Conservation (phyloP, 2,113 vertebrate species). For the Austrofundulus limnaeus region DNA sequence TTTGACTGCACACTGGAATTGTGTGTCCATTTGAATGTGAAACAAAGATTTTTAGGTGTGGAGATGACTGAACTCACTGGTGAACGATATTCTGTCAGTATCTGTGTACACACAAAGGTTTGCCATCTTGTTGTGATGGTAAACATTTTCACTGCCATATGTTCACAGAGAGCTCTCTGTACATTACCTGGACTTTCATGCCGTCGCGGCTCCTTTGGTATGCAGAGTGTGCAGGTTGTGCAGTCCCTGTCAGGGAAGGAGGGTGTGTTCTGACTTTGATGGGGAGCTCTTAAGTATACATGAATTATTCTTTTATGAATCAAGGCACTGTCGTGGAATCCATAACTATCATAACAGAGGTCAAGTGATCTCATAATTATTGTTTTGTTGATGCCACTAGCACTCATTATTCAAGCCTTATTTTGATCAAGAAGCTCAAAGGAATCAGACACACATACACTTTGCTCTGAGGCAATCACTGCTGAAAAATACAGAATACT, state of each 20-base stretch:
- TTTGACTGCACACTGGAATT: conserved; percentile 10
- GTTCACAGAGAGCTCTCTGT: neutral
- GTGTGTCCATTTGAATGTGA: conserved; percentile 11
- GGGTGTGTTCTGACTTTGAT: neutral
- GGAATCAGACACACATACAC: conserved; percentile 9
- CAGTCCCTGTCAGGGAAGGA: neutral
- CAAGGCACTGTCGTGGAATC: neutral
- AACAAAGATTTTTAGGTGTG: conserved; percentile 16
- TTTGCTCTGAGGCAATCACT: neutral
- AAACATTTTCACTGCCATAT: neutral
- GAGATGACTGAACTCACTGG: conserved; percentile 7
- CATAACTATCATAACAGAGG: conserved; percentile 9
- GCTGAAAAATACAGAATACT: conserved; percentile 6
- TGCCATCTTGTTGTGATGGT: neutral
- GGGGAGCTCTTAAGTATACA: neutral
- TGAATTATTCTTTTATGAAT: neutral
- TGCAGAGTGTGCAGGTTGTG: neutral
- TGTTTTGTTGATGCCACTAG: conserved; percentile 16
- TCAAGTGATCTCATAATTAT: conserved; percentile 1
- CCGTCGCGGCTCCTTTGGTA: neutral
- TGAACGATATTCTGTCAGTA: conserved; percentile 3
- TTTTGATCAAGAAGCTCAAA: conserved; percentile 21
- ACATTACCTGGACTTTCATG: neutral
- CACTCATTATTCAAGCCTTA: conserved; percentile 34
- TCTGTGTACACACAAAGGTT: neutral